phyloP scores from a whole-genome alignment of 2,888 invertebrate species.

The Apotomis turbidana region DNA sequence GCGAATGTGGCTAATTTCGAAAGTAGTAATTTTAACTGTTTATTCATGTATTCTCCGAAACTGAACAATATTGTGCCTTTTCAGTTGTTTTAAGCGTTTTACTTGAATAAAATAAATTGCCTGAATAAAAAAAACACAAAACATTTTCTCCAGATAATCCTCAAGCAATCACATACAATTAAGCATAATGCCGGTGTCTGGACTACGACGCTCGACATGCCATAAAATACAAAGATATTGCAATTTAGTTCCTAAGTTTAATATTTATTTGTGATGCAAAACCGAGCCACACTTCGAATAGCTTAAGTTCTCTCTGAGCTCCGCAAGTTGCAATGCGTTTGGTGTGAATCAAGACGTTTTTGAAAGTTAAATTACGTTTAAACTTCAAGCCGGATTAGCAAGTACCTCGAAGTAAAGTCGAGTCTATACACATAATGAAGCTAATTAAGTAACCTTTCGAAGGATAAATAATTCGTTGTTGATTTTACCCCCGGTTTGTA shows the following conservation, averaged over 20 bases:
- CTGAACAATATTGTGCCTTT: too few relatives aligned
- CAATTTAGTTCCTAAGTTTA: conserved; percentile 8
- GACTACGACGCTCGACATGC: neutral
- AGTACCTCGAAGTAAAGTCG: neutral
- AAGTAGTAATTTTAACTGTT: too few relatives aligned
- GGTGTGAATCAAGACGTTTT: conserved; percentile 20
- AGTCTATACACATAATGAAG: conserved; percentile 2
- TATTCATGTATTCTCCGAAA: too few relatives aligned
- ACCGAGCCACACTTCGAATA: conserved; percentile 20
- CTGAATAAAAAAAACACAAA: neutral
- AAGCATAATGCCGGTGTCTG: neutral
- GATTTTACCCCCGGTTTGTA: neutral
- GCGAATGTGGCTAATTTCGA: too few relatives aligned
- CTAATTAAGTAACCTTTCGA: conserved; percentile 1
- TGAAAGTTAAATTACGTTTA: conserved; percentile 29
- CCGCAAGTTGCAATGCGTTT: conserved; percentile 17
- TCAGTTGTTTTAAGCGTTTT: too few relatives aligned
- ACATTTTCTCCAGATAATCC: neutral
- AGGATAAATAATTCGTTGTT: neutral
- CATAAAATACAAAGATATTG: conserved; percentile 7
- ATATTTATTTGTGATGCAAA: conserved; percentile 10
- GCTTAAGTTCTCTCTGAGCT: conserved; percentile 22
- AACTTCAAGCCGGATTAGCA: conserved; percentile 8
- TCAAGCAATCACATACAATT: neutral
- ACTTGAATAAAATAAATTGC: neutral